Evolutionary conservation across 2,888 invertebrate species (phyloP).

Genomic region (Pachydiplax longipennis): DNA sequence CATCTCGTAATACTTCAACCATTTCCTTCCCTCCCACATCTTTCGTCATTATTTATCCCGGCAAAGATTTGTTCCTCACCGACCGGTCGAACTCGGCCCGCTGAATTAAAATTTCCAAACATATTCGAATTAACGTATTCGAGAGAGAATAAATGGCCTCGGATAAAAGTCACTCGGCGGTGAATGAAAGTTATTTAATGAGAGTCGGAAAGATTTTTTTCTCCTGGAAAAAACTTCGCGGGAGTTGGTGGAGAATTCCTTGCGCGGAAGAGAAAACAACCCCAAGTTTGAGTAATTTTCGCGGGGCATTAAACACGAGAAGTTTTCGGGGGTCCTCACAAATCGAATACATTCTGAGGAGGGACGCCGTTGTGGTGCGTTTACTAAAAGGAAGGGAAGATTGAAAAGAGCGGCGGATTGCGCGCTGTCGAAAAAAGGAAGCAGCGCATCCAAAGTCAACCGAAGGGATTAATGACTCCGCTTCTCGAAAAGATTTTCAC

Average conservation of each 20-base stretch:
- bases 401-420: not conserved
- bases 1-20: too few relatives aligned
- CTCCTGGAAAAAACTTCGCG: not conserved
- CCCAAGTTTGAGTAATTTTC: not conserved
- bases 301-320: not conserved
- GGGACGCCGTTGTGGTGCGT: not conserved
- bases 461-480: not conserved
- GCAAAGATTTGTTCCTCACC: too few relatives aligned
- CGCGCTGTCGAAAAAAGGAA: not conserved
- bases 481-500: not conserved
- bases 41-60: too few relatives aligned
- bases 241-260: not conserved
- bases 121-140: not conserved
- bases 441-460: not conserved
- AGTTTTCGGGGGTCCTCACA: not conserved
- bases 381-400: not conserved
- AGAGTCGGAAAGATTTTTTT: not conserved
- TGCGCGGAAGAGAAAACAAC: not conserved
- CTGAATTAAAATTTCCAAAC: too few relatives aligned
- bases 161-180: not conserved
- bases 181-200: not conserved
- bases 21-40: too few relatives aligned
- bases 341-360: not conserved
- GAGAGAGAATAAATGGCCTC: not conserved
- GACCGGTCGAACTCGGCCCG: too few relatives aligned